Base-by-base conservation (phyloP, 1,140 invertebrate species). In the Trypoxylus dichotomus region DNA sequence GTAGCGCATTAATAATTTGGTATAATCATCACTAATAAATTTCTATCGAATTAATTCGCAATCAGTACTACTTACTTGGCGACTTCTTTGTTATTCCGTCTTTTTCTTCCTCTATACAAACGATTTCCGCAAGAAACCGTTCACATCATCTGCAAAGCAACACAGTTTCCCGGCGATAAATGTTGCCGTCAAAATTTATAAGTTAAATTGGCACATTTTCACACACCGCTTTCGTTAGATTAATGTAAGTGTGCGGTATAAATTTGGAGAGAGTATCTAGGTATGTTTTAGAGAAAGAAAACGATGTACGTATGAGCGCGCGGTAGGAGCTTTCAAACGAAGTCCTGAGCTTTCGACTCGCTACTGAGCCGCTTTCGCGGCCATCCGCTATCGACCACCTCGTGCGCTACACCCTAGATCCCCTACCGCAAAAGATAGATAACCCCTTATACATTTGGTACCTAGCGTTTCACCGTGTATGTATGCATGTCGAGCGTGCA, bases 271-370 rank as follows among this genome's bases (percentile, higher is more conserved):
- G 43, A n/a, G n/a, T 47, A 10, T 47, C 3, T n/a, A 47, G 43
- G 43, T 47, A 68, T 68, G 60, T 68, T 68, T n/a, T 6, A 29
- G 27, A 25, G 60, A 68, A 24, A 15, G 60, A 11, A 24, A 3
- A 68, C 60, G 43, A 47, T 47, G 43, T 47, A 47, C n/a, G 43
- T 47, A 10, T 13, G n/a, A 47, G n/a, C 58, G 58, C 58, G 58
- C 58, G 71, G n/a, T 7, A 73, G 71, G 71, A 73, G 71, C 71
- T 73, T 73, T 73, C 71, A 15, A 73, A 73, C 37, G 71, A 73
- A 73, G 71, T 73, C 37, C 71, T 73, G 71, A 73, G 71, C 71
- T 73, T 73, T 73, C 71, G 25, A 42, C 71, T 73, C 71, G 71
- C 37, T 42, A 73, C 71, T 73, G 71, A 73, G 71, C 71, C 37